Evolutionary conservation across 2,888 invertebrate genomes (phyloP), one percentile per base, ranked within the genome.

Genomic region (Odiellus spinosus): DNA sequence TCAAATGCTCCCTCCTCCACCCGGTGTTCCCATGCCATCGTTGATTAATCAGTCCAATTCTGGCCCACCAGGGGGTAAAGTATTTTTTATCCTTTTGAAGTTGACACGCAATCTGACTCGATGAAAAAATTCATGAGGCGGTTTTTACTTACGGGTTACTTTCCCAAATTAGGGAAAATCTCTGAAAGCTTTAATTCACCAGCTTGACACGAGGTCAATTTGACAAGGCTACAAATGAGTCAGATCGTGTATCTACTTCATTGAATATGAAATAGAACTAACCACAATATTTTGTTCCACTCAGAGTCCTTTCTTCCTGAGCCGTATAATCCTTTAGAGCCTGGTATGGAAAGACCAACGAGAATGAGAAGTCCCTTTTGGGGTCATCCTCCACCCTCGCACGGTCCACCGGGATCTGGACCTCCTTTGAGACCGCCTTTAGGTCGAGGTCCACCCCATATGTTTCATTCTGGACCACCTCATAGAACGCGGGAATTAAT

Each of bases 241-340:
- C n/a, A n/a, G n/a, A n/a, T n/a, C n/a, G n/a, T n/a, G n/a, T n/a
- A n/a, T n/a, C n/a, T n/a, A n/a, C n/a, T n/a, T n/a, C n/a, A n/a
- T n/a, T n/a, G n/a, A n/a, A n/a, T n/a, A n/a, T n/a, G n/a, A n/a
- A n/a, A n/a, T n/a, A n/a, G n/a, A n/a, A n/a, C n/a, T n/a, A n/a
- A n/a, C n/a, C n/a, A n/a, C n/a, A n/a, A 26, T 26, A 26, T 26
- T 8, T 26, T 26, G n/a, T 40, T 39, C 40, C 20, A 48, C 47
- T 21, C 67, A 69, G 81, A 82, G 55, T 51, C 55, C n/a, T 55
- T 53, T 49, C 35, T 56, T 8, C 52, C 58, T n/a, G 63, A 62
- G 42, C 62, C 61, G 5, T 83, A 84, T 67, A 85, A 84, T 67
- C 84, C 85, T 1, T 77, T 83, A 59, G 78, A 81, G 10, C 85